Conservation (phyloP, 2,888 invertebrate species). For the Ichneumoninae sp. region DNA sequence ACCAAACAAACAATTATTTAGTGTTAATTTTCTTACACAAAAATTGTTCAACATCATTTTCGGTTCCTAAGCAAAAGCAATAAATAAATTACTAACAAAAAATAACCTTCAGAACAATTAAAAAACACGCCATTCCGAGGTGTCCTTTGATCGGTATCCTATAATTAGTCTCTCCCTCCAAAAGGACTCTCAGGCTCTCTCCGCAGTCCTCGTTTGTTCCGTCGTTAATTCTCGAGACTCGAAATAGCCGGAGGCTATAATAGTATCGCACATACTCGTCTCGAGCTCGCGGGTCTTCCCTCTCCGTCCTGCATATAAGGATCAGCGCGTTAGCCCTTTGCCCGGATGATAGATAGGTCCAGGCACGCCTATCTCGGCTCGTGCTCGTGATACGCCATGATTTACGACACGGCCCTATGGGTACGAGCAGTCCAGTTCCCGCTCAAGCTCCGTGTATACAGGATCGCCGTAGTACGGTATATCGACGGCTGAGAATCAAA, state of each 20-base stretch:
- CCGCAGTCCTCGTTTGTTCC: not conserved
- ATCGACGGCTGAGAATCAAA: not conserved
- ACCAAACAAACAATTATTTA: too few relatives aligned
- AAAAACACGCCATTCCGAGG: slow-evolving; percentile 2
- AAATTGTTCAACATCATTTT: not conserved
- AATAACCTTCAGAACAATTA: not conserved
- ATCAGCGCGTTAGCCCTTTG: slow-evolving; percentile 62
- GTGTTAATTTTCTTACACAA: not conserved
- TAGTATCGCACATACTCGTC: slow-evolving; percentile 36
- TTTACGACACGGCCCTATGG: slow-evolving; percentile 58
- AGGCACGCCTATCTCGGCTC: slow-evolving; percentile 66
- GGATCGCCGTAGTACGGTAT: not conserved
- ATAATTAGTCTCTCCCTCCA: slow-evolving; percentile 21
- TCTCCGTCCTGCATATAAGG: slow-evolving; percentile 49
- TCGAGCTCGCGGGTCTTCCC: slow-evolving; percentile 14
- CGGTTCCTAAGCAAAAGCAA: not conserved
- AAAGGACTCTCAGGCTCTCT: not conserved
- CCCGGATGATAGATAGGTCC: slow-evolving; percentile 63
- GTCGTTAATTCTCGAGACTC: slow-evolving; percentile 36
- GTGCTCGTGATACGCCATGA: slow-evolving; percentile 67
- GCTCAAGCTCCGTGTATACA: slow-evolving; percentile 13
- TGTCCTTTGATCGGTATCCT: slow-evolving; percentile 37
- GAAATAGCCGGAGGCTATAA: slow-evolving; percentile 20
- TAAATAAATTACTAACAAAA: not conserved
- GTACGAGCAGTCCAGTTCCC: slow-evolving; percentile 30